phyloP scores from a whole-genome alignment of 2,888 invertebrate genomes.

The Allacma fusca region DNA sequence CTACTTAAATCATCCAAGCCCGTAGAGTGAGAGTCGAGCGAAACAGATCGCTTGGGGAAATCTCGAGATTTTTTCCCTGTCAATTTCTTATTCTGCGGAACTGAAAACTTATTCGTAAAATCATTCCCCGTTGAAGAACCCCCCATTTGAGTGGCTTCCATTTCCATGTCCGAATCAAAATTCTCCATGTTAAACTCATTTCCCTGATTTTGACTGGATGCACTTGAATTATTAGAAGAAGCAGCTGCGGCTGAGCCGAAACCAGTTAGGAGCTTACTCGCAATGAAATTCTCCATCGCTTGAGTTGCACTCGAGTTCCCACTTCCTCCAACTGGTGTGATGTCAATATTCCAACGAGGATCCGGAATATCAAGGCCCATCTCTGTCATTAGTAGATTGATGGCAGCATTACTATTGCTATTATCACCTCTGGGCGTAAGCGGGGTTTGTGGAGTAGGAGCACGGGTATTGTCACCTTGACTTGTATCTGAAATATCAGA shows the following conservation, averaged over 20 bases:
- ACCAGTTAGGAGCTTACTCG: slow-evolving; percentile 44
- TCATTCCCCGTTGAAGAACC: not conserved
- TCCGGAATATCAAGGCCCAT: slow-evolving; percentile 55
- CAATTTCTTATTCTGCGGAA: slow-evolving; percentile 34
- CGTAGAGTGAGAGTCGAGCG: slow-evolving; percentile 44
- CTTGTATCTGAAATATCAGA: slow-evolving; percentile 52
- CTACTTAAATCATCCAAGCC: slow-evolving; percentile 37
- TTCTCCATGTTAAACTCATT: slow-evolving; percentile 37
- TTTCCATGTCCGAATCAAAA: slow-evolving; percentile 46
- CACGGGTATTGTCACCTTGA: slow-evolving; percentile 38
- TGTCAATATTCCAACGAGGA: slow-evolving; percentile 60
- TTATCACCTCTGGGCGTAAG: slow-evolving; percentile 34
- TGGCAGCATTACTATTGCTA: slow-evolving; percentile 40
- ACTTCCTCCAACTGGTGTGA: slow-evolving; percentile 55
- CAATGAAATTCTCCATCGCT: slow-evolving; percentile 43
- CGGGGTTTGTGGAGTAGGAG: slow-evolving; percentile 49
- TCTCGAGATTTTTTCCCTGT: slow-evolving; percentile 25
- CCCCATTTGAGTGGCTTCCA: slow-evolving; percentile 36
- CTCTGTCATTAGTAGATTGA: slow-evolving; percentile 51
- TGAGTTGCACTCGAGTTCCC: not conserved
- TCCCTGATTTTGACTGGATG: slow-evolving; percentile 5
- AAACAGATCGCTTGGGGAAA: slow-evolving; percentile 49
- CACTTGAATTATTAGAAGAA: not conserved
- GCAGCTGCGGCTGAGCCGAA: slow-evolving; percentile 23
- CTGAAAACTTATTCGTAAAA: slow-evolving; percentile 31